Conservation (phyloP, 2,113 vertebrate genomes). For the Sebastes schlegelii region DNA sequence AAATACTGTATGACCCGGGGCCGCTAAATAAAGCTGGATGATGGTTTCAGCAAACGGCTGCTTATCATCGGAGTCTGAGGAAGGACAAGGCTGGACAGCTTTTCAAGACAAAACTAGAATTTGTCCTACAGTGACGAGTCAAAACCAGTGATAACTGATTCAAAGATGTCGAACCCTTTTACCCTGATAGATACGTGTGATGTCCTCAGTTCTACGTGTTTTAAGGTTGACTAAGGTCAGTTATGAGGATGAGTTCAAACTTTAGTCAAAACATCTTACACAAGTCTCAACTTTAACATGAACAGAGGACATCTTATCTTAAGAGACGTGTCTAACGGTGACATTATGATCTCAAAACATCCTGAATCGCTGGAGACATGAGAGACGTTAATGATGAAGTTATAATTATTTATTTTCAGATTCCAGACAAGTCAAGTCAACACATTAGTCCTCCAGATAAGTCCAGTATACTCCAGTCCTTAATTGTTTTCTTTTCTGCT, state of each 20-base stretch:
- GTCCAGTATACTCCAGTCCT: neutral
- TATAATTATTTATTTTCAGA: too few species aligned
- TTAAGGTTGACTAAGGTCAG: neutral
- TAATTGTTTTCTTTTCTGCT: neutral
- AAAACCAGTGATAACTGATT: neutral
- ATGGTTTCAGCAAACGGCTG: neutral
- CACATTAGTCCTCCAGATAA: too few species aligned
- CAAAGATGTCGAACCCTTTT: too few species aligned
- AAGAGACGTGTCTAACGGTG: neutral
- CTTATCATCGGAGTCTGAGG: neutral
- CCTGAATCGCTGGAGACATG: neutral
- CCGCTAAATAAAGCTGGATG: neutral
- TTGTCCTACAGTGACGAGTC: neutral
- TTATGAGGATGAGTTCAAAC: neutral
- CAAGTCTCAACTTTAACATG: neutral
- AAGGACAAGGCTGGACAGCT: conserved; percentile 8
- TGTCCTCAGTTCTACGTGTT: neutral
- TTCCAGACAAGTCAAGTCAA: too few species aligned
- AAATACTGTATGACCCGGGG: conserved; percentile 5
- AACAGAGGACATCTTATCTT: neutral
- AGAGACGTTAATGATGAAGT: too few species aligned
- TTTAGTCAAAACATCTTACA: neutral
- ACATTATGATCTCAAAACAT: neutral
- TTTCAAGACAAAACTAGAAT: neutral
- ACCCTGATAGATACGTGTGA: neutral